A percentile compares a stretch with the other conserved stretches of the same genome.
Conservation (phyloP, 1,140 invertebrate genomes). For the Frieseomelitta varia region DNA sequence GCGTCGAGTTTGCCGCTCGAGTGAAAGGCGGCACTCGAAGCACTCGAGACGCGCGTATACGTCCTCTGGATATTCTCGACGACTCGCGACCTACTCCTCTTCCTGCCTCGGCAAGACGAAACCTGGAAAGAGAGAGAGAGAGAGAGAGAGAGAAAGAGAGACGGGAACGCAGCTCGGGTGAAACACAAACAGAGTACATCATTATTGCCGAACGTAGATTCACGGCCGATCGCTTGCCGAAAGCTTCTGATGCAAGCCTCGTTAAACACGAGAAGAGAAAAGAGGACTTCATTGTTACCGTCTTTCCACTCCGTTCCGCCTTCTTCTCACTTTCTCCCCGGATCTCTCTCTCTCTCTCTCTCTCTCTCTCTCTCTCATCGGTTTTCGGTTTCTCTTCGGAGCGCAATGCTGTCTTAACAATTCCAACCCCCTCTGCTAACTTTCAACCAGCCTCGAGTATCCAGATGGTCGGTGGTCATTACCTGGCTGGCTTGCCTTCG, state of each 20-base stretch:
- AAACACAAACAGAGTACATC: conserved; percentile 65
- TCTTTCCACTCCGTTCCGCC: conserved; percentile 10
- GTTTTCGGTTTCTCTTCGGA: not conserved
- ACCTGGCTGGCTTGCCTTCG: conserved; percentile 26
- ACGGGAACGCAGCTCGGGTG: conserved; percentile 1
- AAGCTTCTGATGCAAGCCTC: conserved; percentile 67
- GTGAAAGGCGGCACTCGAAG: conserved; percentile 20
- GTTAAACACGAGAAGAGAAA: conserved; percentile 67
- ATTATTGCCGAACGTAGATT: conserved; percentile 72
- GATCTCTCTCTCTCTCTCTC: too few species aligned
- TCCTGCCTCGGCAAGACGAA: not conserved
- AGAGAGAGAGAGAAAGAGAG: not conserved
- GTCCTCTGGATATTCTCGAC: conserved; percentile 36
- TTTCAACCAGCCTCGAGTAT: conserved; percentile 43
- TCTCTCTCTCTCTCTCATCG: too few species aligned
- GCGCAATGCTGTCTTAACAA: conserved; percentile 46
- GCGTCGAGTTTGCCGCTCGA: not conserved
- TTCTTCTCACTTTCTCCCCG: not conserved
- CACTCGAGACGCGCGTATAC: conserved; percentile 32
- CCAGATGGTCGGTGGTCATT: conserved; percentile 55
- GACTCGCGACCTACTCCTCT: conserved; percentile 22
- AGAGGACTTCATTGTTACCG: conserved; percentile 67
- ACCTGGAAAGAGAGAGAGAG: not conserved
- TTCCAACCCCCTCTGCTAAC: conserved; percentile 14
- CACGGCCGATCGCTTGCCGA: conserved; percentile 68